phyloP scores from a whole-genome alignment of 2,888 invertebrate species.

The Amorpha juglandis region DNA sequence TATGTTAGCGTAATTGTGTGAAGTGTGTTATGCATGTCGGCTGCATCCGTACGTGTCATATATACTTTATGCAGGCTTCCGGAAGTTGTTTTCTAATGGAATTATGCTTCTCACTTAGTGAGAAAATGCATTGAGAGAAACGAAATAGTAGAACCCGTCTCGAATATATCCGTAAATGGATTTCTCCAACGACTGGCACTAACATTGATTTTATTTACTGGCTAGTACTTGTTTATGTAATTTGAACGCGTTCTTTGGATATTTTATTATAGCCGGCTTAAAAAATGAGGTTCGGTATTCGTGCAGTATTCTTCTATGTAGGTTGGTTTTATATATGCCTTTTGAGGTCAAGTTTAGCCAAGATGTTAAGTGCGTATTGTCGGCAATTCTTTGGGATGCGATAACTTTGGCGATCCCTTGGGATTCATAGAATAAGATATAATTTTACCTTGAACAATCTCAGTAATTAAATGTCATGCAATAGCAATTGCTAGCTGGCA shows the following conservation, averaged over 20 bases:
- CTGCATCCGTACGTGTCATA: conserved; percentile 42
- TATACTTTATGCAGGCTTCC: conserved; percentile 53
- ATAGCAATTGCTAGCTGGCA: too few relatives aligned
- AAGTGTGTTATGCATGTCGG: conserved; percentile 29
- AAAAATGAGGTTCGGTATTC: too few relatives aligned
- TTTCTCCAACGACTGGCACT: not conserved
- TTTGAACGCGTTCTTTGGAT: not conserved
- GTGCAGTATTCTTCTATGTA: too few relatives aligned
- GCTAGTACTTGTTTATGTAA: not conserved
- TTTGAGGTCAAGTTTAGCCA: too few relatives aligned
- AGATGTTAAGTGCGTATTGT: too few relatives aligned
- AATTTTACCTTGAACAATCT: too few relatives aligned
- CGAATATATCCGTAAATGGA: not conserved
- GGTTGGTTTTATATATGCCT: too few relatives aligned
- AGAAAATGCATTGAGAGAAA: conserved; percentile 37
- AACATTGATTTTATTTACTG: not conserved
- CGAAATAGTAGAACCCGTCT: conserved; percentile 35
- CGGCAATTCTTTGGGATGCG: too few relatives aligned
- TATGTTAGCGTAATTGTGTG: conserved; percentile 35
- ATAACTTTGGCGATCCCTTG: too few relatives aligned
- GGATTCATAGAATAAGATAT: too few relatives aligned
- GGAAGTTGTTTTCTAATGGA: conserved; percentile 40
- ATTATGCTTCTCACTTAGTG: conserved; percentile 42
- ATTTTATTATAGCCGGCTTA: too few relatives aligned
- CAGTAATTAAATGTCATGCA: too few relatives aligned